Evolutionary conservation across 2,113 vertebrate species (phyloP), one percentile per base, ranked within the genome.

Genomic region (Falcunculus frontatus): DNA sequence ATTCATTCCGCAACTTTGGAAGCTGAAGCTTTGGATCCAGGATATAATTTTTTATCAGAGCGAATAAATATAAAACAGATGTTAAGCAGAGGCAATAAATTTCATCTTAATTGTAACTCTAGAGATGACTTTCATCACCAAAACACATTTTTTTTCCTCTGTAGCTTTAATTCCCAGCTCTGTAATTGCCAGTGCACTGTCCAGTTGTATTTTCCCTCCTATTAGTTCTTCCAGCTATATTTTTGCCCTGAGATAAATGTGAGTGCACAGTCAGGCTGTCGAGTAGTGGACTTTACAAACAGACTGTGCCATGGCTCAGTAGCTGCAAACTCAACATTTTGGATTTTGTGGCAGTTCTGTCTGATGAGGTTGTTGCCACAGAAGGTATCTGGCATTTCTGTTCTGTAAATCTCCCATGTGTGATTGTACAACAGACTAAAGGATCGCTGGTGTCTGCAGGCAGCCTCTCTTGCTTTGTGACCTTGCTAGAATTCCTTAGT

Each of bases 41-140:
- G 68, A 95, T 84, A 67, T n/a, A 81, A 33, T 96, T 93, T 94
- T 95, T 92, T 86, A 77, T 90, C 82, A 57, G 64, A 86, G 68
- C 26, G 44, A 86, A 89, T 68, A 95, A 96, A 88, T 74, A 93
- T 81, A 95, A 94, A 88, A 37, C 39, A 88, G 47, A 79, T 41
- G 17, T 89, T 92, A 92, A 95, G 77, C 67, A 87, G 27, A 91
- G 25, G 83, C 90, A 96, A 89, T 72, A 85, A 70, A 93, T 93
- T 92, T 90, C 56, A 72, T 83, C 60, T 75, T 84, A 91, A 88
- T 74, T 93, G 82, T 95, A 88, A 53, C 75, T 83, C 87, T 91
- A 53, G 78, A 91, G 78, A 88, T 77, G 35, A 22, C 70, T 85
- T 95, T 68, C 68, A 90, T 77, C 81, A 91, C 64, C 62, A 83